phyloP scores from a whole-genome alignment of 1,140 invertebrate genomes.

The Drosophila burlai region DNA sequence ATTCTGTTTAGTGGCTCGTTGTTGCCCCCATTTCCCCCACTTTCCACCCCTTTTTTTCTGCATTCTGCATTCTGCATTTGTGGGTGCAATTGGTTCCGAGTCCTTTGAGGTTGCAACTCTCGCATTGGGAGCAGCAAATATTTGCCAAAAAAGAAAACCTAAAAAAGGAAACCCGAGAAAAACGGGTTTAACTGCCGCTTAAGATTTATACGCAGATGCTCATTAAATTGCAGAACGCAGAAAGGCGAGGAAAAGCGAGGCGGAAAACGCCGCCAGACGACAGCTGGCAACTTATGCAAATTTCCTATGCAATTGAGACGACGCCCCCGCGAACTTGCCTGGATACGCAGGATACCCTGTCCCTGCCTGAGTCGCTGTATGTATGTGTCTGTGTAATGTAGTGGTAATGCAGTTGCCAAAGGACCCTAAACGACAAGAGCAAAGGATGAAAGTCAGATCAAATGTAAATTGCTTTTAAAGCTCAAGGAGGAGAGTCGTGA shows the following conservation, averaged over 20 bases:
- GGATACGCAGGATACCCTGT: background rate
- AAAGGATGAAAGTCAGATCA: conserved; percentile 69
- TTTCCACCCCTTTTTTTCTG: background rate
- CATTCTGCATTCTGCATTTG: conserved; percentile 30
- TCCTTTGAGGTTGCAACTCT: conserved; percentile 75
- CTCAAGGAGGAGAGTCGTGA: conserved; percentile 40
- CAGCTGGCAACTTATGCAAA: conserved; percentile 81
- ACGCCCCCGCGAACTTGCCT: conserved; percentile 57
- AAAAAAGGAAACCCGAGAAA: conserved; percentile 6
- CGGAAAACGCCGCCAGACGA: conserved; percentile 48
- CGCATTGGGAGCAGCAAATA: conserved; percentile 45
- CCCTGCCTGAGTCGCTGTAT: background rate
- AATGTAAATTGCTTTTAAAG: conserved; percentile 77
- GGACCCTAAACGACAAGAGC: conserved; percentile 61
- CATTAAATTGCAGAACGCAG: conserved; percentile 45
- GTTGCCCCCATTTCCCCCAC: conserved; percentile 15
- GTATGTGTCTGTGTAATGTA: conserved; percentile 49
- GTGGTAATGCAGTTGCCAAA: conserved; percentile 68
- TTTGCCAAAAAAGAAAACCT: conserved; percentile 23
- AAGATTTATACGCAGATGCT: conserved; percentile 48
- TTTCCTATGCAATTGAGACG: conserved; percentile 76
- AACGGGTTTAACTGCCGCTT: conserved; percentile 50
- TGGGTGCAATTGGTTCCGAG: conserved; percentile 68
- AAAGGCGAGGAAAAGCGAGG: conserved; percentile 14
- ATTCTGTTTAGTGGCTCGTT: conserved; percentile 78